Conservation (phyloP, 2,113 vertebrate genomes). For the Crotalus viridis region DNA sequence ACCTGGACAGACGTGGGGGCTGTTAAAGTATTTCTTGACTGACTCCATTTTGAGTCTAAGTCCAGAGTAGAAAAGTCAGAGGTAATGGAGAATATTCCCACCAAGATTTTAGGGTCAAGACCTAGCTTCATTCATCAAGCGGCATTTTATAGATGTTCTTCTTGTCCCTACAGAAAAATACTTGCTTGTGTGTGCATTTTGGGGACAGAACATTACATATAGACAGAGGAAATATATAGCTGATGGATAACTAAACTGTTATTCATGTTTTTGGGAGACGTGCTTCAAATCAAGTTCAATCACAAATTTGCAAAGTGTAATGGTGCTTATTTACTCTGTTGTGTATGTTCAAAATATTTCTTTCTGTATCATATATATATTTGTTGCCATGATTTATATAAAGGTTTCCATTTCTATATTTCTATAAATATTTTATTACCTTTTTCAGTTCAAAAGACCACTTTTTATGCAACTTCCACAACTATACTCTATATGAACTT, state of each 20-base stretch:
- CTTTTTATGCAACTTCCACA: not conserved
- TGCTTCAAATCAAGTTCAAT: not conserved
- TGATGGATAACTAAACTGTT: not conserved
- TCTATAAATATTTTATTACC: not conserved
- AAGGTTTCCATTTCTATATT: not conserved
- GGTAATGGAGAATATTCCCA: not conserved
- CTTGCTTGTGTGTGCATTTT: not conserved
- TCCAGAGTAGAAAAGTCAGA: not conserved
- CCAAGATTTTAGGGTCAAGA: not conserved
- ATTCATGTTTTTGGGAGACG: not conserved
- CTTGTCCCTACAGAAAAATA: not conserved
- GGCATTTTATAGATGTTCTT: not conserved
- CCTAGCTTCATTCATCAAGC: not conserved
- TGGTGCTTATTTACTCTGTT: not conserved
- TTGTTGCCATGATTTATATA: not conserved
- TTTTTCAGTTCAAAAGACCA: not conserved
- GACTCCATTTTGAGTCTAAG: not conserved
- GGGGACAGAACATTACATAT: not conserved
- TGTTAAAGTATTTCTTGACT: not conserved
- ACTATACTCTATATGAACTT: not conserved
- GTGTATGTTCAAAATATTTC: not conserved
- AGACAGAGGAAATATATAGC: not conserved
- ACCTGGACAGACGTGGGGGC: not conserved
- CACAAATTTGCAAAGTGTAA: not conserved
- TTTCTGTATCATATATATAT: not conserved